A percentile compares a stretch with the other conserved stretches of the same genome.
Conservation (phyloP, 1,140 invertebrate species). For the Pachypeltis micranthus region DNA sequence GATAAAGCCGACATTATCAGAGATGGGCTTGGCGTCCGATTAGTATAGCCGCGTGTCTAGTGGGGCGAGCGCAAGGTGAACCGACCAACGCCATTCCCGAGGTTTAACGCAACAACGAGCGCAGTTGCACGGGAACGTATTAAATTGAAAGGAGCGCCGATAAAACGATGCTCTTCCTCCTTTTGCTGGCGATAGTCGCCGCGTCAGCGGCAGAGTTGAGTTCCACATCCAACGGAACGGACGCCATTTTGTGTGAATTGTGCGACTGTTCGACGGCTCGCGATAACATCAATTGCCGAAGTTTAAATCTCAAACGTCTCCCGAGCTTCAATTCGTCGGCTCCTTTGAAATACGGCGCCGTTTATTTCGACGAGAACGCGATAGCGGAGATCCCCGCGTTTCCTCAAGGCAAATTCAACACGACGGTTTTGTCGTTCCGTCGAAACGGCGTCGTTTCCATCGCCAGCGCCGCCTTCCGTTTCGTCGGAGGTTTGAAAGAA, state of each 20-base stretch:
- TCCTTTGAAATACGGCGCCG: background rate
- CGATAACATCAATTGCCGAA: background rate
- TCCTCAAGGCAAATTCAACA: background rate
- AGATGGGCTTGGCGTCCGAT: too few relatives aligned
- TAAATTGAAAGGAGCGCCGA: too few relatives aligned
- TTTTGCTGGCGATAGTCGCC: too few relatives aligned
- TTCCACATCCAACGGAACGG: too few relatives aligned
- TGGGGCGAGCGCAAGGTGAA: too few relatives aligned
- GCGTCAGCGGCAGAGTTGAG: too few relatives aligned
- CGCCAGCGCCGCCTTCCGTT: slow-evolving; percentile 44
- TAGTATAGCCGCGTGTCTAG: too few relatives aligned
- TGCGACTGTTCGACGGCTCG: background rate
- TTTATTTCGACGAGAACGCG: background rate
- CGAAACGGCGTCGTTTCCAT: slow-evolving; percentile 45
- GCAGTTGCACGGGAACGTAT: too few relatives aligned
- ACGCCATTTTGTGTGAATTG: background rate
- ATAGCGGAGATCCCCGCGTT: background rate
- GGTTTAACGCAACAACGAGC: too few relatives aligned
- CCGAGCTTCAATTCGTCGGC: background rate
- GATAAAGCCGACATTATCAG: too few relatives aligned
- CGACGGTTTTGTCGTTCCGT: slow-evolving; percentile 28
- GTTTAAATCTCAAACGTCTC: background rate
- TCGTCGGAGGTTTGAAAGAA: slow-evolving; percentile 44
- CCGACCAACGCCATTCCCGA: too few relatives aligned
- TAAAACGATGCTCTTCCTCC: too few relatives aligned